Percentiles rank a stretch among this genome's conserved stretches.
Evolutionary conservation across 2,888 invertebrate species (phyloP).

Genomic region (Ophion ventricosus): DNA sequence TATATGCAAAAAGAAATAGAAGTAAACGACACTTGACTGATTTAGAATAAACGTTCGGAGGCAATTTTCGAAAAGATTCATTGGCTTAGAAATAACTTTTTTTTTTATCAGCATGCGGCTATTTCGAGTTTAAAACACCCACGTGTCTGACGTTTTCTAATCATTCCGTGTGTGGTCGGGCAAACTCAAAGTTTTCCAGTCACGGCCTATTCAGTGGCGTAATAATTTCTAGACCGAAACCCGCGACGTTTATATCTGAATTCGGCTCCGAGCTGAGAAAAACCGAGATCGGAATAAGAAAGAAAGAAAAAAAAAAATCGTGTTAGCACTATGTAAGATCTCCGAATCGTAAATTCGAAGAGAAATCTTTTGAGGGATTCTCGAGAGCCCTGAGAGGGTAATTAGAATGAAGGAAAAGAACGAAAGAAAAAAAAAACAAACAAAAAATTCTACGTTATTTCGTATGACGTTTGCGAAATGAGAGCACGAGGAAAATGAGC

Average conservation of each 20-base stretch:
- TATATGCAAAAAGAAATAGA: not conserved
- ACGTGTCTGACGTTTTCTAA: conserved; percentile 2
- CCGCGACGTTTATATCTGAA: not conserved
- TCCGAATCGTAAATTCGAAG: conserved; percentile 33
- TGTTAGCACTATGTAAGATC: conserved; percentile 17
- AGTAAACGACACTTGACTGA: not conserved
- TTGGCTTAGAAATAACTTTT: conserved; percentile 12
- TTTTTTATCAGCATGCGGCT: conserved; percentile 7
- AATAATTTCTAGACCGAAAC: conserved; percentile 18
- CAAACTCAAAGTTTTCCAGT: conserved; percentile 19
- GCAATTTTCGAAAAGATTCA: not conserved
- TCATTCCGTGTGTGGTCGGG: conserved; percentile 1
- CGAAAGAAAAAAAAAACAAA: not conserved
- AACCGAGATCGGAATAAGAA: conserved; percentile 1
- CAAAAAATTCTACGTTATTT: not conserved
- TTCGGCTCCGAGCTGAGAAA: conserved; percentile 8
- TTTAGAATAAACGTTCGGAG: not conserved
- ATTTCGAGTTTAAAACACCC: conserved; percentile 24
- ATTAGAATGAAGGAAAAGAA: conserved; percentile 7
- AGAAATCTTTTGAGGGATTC: conserved; percentile 24
- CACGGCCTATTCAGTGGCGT: conserved; percentile 1
- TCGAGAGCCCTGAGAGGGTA: conserved; percentile 16
- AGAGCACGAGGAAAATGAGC: conserved; percentile 18
- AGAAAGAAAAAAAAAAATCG: not conserved
- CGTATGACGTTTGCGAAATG: conserved; percentile 16